Conservation (phyloP, 2,888 invertebrate species). For the Strigamia transsilvanica region DNA sequence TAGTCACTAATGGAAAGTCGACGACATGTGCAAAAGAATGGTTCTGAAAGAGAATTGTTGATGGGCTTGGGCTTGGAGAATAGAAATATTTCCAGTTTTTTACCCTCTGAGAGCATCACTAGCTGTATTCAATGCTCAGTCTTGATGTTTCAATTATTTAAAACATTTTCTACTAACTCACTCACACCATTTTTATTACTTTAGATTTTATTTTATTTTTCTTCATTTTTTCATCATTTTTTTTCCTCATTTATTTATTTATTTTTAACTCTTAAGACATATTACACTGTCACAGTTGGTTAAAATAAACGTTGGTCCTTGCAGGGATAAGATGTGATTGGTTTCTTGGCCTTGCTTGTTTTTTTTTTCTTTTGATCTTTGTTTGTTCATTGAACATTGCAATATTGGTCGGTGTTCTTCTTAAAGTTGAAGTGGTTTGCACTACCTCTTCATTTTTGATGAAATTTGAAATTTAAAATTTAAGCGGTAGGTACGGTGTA, state of each 20-base stretch:
- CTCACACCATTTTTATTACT: too few relatives aligned
- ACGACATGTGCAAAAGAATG: slow-evolving; percentile 29
- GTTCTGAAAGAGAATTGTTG: slow-evolving; percentile 23
- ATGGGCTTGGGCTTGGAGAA: not conserved
- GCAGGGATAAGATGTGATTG: slow-evolving; percentile 39
- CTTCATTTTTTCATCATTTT: not conserved
- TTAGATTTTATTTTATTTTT: too few relatives aligned
- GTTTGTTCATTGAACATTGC: not conserved
- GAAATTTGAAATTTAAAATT: too few relatives aligned
- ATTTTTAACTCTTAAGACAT: not conserved
- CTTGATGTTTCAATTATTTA: too few relatives aligned
- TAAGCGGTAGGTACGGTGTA: not conserved
- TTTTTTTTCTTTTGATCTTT: slow-evolving; percentile 1
- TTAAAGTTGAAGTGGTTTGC: slow-evolving; percentile 17
- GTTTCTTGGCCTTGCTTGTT: slow-evolving; percentile 23
- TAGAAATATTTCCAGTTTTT: not conserved
- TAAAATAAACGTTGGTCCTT: slow-evolving; percentile 1
- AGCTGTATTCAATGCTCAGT: too few relatives aligned
- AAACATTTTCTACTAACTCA: too few relatives aligned
- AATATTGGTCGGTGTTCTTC: slow-evolving; percentile 26
- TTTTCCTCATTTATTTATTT: not conserved
- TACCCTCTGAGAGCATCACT: not conserved
- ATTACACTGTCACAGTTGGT: slow-evolving; percentile 35
- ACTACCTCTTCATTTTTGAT: not conserved
- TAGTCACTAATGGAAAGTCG: slow-evolving; percentile 45